phyloP scores from a whole-genome alignment of 1,140 invertebrate species.

The Heterodera schachtii region DNA sequence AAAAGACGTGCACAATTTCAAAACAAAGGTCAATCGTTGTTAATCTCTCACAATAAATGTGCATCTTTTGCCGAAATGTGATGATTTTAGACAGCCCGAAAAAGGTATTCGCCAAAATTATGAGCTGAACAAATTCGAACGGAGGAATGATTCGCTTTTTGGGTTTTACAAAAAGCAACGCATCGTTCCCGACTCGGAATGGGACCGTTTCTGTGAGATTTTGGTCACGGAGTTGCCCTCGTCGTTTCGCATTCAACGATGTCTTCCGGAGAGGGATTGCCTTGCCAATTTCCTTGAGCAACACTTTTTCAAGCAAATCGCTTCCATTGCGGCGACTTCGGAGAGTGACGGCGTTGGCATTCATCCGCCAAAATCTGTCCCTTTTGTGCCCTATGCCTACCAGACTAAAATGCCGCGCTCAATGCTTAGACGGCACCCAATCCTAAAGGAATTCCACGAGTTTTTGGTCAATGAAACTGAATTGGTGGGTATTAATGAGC shows the following conservation, averaged over 20 bases:
- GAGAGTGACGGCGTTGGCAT: conserved; percentile 22
- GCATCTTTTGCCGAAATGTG: background rate
- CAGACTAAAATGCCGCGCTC: conserved; percentile 49
- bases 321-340: conserved; percentile 28
- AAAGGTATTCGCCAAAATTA: conserved; percentile 37
- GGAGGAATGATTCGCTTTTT: conserved; percentile 48
- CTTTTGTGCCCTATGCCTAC: conserved; percentile 54
- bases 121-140: conserved; percentile 21
- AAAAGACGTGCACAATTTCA: background rate
- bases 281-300: conserved; percentile 33
- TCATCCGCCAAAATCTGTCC: conserved; percentile 37
- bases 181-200: conserved; percentile 47
- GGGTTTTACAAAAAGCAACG: conserved; percentile 40
- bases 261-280: conserved; percentile 37
- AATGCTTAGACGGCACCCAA: conserved; percentile 39
- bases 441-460: conserved; percentile 46
- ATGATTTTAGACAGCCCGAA: background rate
- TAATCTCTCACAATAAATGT: background rate
- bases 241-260: conserved; percentile 49
- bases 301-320: conserved; percentile 42
- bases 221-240: conserved; percentile 42
- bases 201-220: conserved; percentile 40
- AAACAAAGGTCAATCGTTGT: conserved; percentile 10
- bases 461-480: conserved; percentile 54
- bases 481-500: conserved; percentile 23